phyloP scores from a whole-genome alignment of 2,797 vertebrate genomes.

The Balearica regulorum region DNA sequence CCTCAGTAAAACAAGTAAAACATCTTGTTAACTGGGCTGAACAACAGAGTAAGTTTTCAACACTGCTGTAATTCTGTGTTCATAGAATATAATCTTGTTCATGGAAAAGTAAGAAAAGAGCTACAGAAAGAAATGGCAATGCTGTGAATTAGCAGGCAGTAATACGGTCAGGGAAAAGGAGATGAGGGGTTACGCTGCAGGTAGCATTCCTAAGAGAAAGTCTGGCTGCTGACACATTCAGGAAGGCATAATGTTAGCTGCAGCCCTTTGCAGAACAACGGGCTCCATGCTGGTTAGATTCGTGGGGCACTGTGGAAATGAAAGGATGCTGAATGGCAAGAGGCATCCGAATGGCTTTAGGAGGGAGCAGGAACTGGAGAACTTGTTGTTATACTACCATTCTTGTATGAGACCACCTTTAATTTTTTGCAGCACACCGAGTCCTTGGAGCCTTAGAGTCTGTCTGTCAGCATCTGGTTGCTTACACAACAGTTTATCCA shows the following conservation, averaged over 20 bases:
- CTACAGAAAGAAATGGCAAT: not conserved
- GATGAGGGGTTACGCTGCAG: not conserved
- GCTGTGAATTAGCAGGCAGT: not conserved
- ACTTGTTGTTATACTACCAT: not conserved
- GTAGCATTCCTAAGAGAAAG: not conserved
- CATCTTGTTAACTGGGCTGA: constrained; percentile 14
- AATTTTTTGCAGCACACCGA: constrained; percentile 22
- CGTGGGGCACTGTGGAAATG: not conserved
- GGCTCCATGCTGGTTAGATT: not conserved
- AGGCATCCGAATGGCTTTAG: not conserved
- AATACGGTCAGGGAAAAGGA: not conserved
- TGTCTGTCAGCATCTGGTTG: constrained; percentile 5
- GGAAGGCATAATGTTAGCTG: not conserved
- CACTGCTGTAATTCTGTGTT: constrained; percentile 37
- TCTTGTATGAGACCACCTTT: not conserved
- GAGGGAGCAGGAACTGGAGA: not conserved
- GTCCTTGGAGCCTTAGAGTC: not conserved
- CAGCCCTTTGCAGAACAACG: not conserved
- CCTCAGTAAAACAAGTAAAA: not conserved
- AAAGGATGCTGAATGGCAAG: not conserved
- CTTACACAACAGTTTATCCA: constrained; percentile 22
- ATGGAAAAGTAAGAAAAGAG: not conserved
- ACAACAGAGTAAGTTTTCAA: constrained; percentile 34
- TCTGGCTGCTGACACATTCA: not conserved
- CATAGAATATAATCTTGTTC: constrained; percentile 51